These are phyloP conservation scores for Lutjanus campechanus DNA, from an alignment of 2,797 vertebrate genomes.

Conservation along the genomic window DNA sequence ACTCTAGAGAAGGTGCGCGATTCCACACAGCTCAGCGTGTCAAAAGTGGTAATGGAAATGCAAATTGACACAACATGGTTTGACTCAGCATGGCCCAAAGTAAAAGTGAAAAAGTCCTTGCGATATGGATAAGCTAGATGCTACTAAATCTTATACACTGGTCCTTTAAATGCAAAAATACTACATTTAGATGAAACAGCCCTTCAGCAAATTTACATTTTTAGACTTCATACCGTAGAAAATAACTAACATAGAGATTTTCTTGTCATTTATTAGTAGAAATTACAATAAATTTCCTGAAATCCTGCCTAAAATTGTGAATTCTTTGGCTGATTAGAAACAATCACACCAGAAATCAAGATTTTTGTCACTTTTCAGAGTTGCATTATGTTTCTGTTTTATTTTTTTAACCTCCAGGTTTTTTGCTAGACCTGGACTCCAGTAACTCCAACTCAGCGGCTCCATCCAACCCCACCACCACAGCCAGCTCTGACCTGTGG, in stretches of 20 bases:
- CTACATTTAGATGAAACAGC: background rate
- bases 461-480: constrained; percentile 68
- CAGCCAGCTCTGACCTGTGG: constrained; percentile 89
- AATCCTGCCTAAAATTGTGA: background rate
- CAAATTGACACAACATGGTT: too few relatives aligned
- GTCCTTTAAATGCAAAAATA: background rate
- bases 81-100: too few relatives aligned
- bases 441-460: constrained; percentile 86
- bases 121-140: too few relatives aligned
- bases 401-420: constrained; percentile 78
- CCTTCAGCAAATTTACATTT: background rate
- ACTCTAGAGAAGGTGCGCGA: too few relatives aligned
- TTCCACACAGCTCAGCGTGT: too few relatives aligned
- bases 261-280: background rate
- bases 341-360: background rate
- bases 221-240: background rate
- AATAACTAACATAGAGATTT: background rate
- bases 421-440: constrained; percentile 91
- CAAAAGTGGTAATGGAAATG: too few relatives aligned
- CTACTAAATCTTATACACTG: too few relatives aligned
- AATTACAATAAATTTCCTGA: background rate
- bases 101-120: too few relatives aligned
- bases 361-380: background rate
- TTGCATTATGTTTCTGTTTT: constrained; percentile 1
- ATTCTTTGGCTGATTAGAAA: background rate